Conservation (phyloP, 2,888 invertebrate genomes). For the Odontocerum albicorne region DNA sequence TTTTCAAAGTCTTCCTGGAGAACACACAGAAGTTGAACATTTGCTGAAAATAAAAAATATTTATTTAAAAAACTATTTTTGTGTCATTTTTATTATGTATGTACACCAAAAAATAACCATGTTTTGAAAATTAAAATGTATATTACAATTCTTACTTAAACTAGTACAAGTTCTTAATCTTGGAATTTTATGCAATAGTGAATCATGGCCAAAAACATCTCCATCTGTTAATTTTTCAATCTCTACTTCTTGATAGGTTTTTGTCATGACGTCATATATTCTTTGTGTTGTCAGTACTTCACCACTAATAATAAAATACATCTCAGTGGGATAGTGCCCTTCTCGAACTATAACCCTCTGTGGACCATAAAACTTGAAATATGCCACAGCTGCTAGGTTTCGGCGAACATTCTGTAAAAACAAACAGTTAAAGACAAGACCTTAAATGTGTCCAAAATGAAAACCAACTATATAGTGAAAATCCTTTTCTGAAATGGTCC, state of each 20-base stretch:
- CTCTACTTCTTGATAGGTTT: conserved; percentile 50
- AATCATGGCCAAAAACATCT: conserved; percentile 68
- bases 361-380: conserved; percentile 62
- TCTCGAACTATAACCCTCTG: conserved; percentile 64
- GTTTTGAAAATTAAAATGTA: neutral
- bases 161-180: conserved; percentile 64
- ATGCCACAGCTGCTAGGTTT: conserved; percentile 61
- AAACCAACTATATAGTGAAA: no score
- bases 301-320: conserved; percentile 69
- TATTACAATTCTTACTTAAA: conserved; percentile 45
- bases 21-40: conserved; percentile 65
- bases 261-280: conserved; percentile 54
- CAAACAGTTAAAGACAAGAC: no score
- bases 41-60: conserved; percentile 43
- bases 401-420: conserved; percentile 59
- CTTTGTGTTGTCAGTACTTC: conserved; percentile 54
- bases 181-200: conserved; percentile 61
- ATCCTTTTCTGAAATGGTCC: no score
- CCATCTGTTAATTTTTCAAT: conserved; percentile 58
- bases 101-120: conserved; percentile 20
- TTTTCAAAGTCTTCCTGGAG: conserved; percentile 65
- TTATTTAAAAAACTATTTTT: neutral
- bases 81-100: neutral
- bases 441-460: no score
- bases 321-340: conserved; percentile 58